phyloP scores from a whole-genome alignment of 2,797 vertebrate genomes.

The Gobionotothen gibberifrons region DNA sequence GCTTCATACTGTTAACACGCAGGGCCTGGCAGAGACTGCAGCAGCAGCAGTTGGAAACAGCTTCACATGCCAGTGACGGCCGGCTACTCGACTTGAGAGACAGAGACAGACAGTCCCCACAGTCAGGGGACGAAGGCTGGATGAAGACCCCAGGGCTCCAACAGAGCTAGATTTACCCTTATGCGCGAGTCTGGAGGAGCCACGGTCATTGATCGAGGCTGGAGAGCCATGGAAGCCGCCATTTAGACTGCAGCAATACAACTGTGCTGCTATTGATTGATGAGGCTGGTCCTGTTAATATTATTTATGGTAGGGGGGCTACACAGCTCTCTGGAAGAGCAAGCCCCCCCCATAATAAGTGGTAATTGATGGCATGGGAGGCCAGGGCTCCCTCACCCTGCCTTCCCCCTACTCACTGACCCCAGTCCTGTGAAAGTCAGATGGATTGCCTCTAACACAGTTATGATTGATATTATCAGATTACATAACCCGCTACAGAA shows the following conservation, averaged over 20 bases:
- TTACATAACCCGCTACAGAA: conserved; percentile 90
- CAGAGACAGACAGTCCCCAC: conserved; percentile 50
- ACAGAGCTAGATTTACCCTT: conserved; percentile 80
- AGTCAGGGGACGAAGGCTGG: conserved; percentile 52
- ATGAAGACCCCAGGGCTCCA: conserved; percentile 77
- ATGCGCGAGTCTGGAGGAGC: conserved; percentile 80
- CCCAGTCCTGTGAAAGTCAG: conserved; percentile 90
- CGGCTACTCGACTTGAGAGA: conserved; percentile 29
- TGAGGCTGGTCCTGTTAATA: conserved; percentile 91
- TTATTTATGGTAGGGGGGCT: conserved; percentile 92
- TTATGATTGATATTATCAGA: conserved; percentile 97
- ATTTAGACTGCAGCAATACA: conserved; percentile 90
- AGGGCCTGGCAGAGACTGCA: conserved; percentile 36
- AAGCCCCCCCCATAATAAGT: conserved; percentile 92
- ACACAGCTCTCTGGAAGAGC: conserved; percentile 85
- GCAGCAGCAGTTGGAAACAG: conserved; percentile 44
- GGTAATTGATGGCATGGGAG: conserved; percentile 95
- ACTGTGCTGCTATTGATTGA: conserved; percentile 92
- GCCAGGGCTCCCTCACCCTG: conserved; percentile 84
- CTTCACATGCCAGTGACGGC: conserved; percentile 34
- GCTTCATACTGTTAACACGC: conserved; percentile 61
- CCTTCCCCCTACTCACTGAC: conserved; percentile 86
- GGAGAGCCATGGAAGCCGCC: conserved; percentile 80
- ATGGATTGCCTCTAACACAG: conserved; percentile 94
- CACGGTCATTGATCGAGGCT: conserved; percentile 89